These are phyloP conservation scores for Tringa solitaria DNA, from an alignment of 2,113 vertebrate genomes.

Conservation along the genomic window DNA sequence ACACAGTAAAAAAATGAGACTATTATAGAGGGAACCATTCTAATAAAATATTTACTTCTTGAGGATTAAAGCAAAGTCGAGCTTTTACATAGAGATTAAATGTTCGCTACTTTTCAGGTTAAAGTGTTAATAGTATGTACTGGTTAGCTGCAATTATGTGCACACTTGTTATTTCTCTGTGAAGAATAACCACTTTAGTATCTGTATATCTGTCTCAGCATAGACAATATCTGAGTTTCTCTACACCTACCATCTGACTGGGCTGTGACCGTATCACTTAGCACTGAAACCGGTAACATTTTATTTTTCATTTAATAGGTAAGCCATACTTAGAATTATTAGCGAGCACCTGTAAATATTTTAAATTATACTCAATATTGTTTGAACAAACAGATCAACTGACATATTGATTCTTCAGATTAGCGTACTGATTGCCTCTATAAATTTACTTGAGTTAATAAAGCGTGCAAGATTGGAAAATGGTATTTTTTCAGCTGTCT, in stretches of 20 bases:
- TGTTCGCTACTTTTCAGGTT: not conserved
- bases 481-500: not conserved
- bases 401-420: not conserved
- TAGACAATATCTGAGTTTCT: not conserved
- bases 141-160: not conserved
- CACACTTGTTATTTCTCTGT: not conserved
- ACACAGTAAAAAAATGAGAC: not conserved
- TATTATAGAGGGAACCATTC: not conserved
- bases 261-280: not conserved
- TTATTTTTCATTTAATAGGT: not conserved
- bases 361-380: not conserved
- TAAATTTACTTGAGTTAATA: not conserved
- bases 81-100: not conserved
- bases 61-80: not conserved
- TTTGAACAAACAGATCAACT: not conserved
- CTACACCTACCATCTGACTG: rapidly evolving
- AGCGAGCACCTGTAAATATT: not conserved
- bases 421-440: not conserved
- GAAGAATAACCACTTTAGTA: not conserved
- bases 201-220: not conserved
- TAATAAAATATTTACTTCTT: not conserved
- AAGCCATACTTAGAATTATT: not conserved
- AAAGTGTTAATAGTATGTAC: not conserved
- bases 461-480: not conserved
- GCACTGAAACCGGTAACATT: not conserved